phyloP scores from a whole-genome alignment of 2,797 vertebrate genomes.

The Pseudocheirus occidentalis region DNA sequence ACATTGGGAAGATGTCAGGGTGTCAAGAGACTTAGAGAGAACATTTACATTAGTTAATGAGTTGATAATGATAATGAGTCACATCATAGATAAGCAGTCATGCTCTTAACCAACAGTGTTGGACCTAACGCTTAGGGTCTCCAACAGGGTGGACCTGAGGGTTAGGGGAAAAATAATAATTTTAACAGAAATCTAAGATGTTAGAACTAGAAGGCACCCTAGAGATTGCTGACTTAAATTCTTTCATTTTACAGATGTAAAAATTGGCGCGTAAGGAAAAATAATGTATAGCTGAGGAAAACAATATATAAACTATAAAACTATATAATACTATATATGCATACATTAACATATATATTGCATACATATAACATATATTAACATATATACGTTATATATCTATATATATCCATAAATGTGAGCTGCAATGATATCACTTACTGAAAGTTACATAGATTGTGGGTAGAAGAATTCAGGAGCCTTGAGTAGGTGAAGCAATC shows the following conservation, averaged over 20 bases:
- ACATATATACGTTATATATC: no score
- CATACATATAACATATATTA: background rate
- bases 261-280: background rate
- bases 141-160: background rate
- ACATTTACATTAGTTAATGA: conserved; percentile 17
- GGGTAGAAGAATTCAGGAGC: background rate
- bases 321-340: background rate
- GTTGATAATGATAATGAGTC: background rate
- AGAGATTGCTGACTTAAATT: background rate
- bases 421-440: background rate
- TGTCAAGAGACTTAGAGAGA: conserved; percentile 23
- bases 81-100: background rate
- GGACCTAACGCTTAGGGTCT: no score
- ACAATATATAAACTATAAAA: background rate
- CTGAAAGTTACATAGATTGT: background rate
- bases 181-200: background rate
- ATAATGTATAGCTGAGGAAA: background rate
- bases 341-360: background rate
- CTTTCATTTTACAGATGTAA: background rate
- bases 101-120: no score
- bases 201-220: background rate
- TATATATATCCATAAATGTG: no score
- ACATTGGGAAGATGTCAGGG: conserved; percentile 8
- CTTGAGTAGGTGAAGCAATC: background rate
- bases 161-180: background rate